Conservation (phyloP, 2,888 invertebrate genomes). For the Eremobia ochroleuca region DNA sequence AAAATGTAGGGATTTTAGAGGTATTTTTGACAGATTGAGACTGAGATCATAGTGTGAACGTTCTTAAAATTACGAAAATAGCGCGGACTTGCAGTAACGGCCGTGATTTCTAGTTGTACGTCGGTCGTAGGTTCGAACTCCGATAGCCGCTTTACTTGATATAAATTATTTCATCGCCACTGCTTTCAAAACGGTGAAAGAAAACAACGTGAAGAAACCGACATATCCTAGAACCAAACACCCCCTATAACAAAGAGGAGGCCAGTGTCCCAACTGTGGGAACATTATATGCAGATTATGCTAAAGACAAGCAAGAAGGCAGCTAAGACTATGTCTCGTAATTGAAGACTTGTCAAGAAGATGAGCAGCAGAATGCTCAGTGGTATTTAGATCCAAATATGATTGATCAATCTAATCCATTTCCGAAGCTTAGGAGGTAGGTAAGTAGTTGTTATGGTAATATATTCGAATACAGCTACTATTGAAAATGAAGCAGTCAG, state of each 20-base stretch:
- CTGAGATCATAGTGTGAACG: background rate
- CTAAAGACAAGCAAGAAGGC: background rate
- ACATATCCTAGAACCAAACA: background rate
- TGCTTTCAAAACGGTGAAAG: background rate
- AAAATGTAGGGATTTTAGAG: background rate
- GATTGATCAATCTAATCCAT: background rate
- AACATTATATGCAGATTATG: background rate
- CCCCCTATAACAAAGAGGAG: background rate
- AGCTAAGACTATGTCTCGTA: background rate
- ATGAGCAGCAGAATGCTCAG: background rate
- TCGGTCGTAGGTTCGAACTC: background rate
- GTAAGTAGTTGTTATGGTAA: background rate
- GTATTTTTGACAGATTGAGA: background rate
- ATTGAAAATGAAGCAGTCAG: background rate
- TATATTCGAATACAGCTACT: background rate
- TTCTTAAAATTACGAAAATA: background rate
- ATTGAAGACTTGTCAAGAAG: background rate
- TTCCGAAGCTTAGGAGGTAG: background rate
- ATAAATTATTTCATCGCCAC: background rate
- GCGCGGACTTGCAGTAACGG: background rate
- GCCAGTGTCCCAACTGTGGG: background rate
- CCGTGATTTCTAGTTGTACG: background rate
- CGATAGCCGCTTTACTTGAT: background rate
- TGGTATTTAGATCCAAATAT: background rate
- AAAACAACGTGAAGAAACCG: background rate